Percentiles rank a stretch among this genome's conserved stretches.
Evolutionary conservation across 2,797 vertebrate genomes (phyloP).

Genomic region (Alfaro cultratus): DNA sequence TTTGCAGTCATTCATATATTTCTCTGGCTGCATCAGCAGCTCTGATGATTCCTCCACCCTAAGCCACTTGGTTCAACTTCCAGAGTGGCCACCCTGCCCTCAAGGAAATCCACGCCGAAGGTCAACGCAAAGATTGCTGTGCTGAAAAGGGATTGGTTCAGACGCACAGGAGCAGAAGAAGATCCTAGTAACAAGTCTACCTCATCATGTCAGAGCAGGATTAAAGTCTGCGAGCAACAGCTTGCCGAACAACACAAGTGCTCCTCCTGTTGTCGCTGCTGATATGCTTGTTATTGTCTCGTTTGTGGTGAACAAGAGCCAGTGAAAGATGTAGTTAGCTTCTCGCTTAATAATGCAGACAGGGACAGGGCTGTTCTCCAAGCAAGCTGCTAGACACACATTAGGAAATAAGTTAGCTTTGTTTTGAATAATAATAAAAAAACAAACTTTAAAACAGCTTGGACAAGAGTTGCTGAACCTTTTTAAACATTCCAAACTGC

Average conservation of each 20-base stretch:
- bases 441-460: slow-evolving; percentile 35
- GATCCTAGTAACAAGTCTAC: slow-evolving; percentile 82
- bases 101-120: slow-evolving; percentile 77
- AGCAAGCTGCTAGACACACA: slow-evolving; percentile 55
- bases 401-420: slow-evolving; percentile 67
- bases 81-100: slow-evolving; percentile 73
- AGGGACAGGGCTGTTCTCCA: slow-evolving; percentile 47
- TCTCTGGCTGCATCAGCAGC: slow-evolving; percentile 73
- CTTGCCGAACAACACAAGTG: slow-evolving; percentile 71
- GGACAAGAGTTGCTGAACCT: slow-evolving; percentile 37
- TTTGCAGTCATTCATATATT: slow-evolving; percentile 86
- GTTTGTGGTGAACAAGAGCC: slow-evolving; percentile 59
- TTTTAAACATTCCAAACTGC: slow-evolving; percentile 70
- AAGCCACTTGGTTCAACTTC: slow-evolving; percentile 63
- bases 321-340: slow-evolving; percentile 63
- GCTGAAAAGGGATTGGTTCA: slow-evolving; percentile 76
- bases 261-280: slow-evolving; percentile 60
- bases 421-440: slow-evolving; percentile 57
- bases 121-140: slow-evolving; percentile 66
- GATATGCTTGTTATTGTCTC: slow-evolving; percentile 70
- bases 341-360: slow-evolving; percentile 59
- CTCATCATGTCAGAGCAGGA: slow-evolving; percentile 65
- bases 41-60: slow-evolving; percentile 55
- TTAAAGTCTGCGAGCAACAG: slow-evolving; percentile 73
- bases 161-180: slow-evolving; percentile 65